Percentiles rank a stretch among this genome's conserved stretches.
Evolutionary conservation across 2,797 vertebrate species (phyloP).

Genomic region (Lepilemur ruficaudatus): DNA sequence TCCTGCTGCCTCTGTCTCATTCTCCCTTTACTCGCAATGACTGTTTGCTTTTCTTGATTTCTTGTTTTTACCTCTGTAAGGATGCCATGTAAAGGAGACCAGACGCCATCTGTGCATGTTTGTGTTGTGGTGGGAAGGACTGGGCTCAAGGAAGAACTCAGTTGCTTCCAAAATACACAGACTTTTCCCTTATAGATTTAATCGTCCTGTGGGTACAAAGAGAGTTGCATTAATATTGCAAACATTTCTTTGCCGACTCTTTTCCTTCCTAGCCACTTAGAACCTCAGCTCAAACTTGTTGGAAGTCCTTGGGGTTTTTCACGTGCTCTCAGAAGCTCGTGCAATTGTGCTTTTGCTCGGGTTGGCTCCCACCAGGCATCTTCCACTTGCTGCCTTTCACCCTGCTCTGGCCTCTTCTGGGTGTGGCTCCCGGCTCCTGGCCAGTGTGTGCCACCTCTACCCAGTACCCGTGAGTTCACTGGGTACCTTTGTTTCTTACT

Average conservation of each 20-base stretch:
- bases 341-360: not conserved
- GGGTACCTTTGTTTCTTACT: not conserved
- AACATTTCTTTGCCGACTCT: not conserved
- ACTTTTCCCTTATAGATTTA: not conserved
- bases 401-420: not conserved
- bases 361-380: fast-evolving
- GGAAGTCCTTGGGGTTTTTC: not conserved
- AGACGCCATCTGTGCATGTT: not conserved
- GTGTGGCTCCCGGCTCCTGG: not conserved
- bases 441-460: not conserved
- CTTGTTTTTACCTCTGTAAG: constrained; percentile 26
- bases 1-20: constrained; percentile 3
- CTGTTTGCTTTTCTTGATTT: not conserved
- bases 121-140: not conserved
- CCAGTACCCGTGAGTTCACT: not conserved
- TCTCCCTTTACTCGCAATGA: not conserved
- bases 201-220: not conserved
- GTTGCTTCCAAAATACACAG: not conserved
- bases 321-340: not conserved
- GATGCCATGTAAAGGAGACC: constrained; percentile 33
- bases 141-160: not conserved
- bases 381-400: not conserved
- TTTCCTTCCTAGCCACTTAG: not conserved
- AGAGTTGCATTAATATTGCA: not conserved
- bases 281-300: not conserved